Base-by-base conservation (phyloP, 2,888 invertebrate species). In the Metopia argyrocephala region DNA sequence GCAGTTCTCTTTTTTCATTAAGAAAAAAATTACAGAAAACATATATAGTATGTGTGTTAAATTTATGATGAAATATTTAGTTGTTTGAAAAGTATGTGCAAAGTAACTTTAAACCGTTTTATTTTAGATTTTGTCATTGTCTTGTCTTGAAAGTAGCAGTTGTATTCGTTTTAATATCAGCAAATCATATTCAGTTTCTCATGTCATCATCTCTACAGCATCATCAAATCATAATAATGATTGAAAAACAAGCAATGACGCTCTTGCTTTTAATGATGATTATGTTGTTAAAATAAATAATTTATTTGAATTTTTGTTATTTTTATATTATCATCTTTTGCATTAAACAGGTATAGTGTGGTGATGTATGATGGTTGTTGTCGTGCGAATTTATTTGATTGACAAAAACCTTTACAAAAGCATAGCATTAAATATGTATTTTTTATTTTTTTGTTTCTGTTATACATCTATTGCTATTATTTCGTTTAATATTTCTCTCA, bases 311-410 rank as follows among this genome's bases (percentile, higher is more conserved):
- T 48, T 15, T 18, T 18, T 20, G 21, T 68, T 31, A 12, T 9
- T 62, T 69, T 57, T 62, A 61, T 38, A 56, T 46, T 68, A 68
- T 52, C 46, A 46, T 62, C 31, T 31, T 56, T 59, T 20, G 52
- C 45, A 28, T 70, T 62, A 61, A 61, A 61, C 38, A 31, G 9
- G 27, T 56, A 56, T 73, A 1, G 48, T 23, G 6, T 57, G 6
- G 52, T 46, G 76, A 62, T 57, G 70, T 64, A 48, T 28, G 18
- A 15, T 48, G 46, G 27, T 18, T 45, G 66, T 59, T 48, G 59
- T 70, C 76, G 78, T 81, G 81, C 70, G 81, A 81, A 78, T 81
- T 66, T 81, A 78, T 70, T 74, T 81, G 69, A 81, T 81, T 78
- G 76, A 78, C 80, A 78, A 76, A 74, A 38, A 57, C 62, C n/a